These are phyloP conservation scores for Philaethria dido DNA, from an alignment of 2,888 invertebrate genomes.

Conservation along the genomic window DNA sequence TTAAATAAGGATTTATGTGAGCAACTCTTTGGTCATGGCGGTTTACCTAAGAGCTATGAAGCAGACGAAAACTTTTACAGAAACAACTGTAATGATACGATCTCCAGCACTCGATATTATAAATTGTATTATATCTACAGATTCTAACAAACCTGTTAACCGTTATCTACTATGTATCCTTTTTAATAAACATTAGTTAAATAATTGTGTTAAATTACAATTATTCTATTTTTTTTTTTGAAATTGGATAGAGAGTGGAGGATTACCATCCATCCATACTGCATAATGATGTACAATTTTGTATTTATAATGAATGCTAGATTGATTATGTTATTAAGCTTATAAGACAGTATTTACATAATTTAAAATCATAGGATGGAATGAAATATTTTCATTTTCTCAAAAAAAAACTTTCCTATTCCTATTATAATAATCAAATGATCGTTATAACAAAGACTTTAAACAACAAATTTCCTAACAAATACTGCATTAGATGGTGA, in stretches of 20 bases:
- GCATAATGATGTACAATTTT: too few relatives aligned
- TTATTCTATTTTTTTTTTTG: too few relatives aligned
- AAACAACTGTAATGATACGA: slow-evolving; percentile 92
- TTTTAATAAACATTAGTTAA: slow-evolving; percentile 56
- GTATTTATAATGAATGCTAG: too few relatives aligned
- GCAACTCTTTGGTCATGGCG: slow-evolving; percentile 86
- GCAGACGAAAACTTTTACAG: slow-evolving; percentile 91
- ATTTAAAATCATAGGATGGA: too few relatives aligned
- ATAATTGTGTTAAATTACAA: too few relatives aligned
- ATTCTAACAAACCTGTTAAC: slow-evolving; percentile 89
- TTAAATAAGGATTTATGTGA: slow-evolving; percentile 86
- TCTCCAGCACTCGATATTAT: slow-evolving; percentile 94
- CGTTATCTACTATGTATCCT: slow-evolving; percentile 94
- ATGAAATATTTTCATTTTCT: neutral
- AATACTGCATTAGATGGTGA: slow-evolving; percentile 86
- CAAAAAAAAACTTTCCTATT: neutral
- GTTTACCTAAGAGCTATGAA: slow-evolving; percentile 87
- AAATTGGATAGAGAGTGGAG: too few relatives aligned
- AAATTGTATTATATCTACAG: slow-evolving; percentile 87
- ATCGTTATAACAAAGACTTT: neutral
- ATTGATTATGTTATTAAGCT: too few relatives aligned
- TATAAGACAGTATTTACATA: too few relatives aligned
- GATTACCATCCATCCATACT: too few relatives aligned
- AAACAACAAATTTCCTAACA: slow-evolving; percentile 51
- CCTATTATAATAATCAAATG: neutral